Percentiles rank a stretch among this genome's conserved stretches.
phyloP scores from a whole-genome alignment of 1,140 invertebrate species.

The Oryzaephilus surinamensis region DNA sequence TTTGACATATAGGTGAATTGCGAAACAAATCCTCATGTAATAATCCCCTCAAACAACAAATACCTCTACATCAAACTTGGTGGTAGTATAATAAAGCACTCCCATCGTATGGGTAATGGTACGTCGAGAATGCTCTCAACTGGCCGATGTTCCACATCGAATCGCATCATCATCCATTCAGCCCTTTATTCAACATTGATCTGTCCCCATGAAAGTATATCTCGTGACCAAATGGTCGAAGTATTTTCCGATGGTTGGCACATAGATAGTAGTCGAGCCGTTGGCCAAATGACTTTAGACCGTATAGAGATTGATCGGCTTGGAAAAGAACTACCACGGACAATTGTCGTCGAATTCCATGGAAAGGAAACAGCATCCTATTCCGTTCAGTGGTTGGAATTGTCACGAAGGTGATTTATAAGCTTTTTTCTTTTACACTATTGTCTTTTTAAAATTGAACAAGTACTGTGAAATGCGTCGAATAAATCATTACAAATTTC shows the following conservation, averaged over 20 bases:
- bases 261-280: conserved; percentile 15
- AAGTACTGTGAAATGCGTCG: too few relatives aligned
- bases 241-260: conserved; percentile 76
- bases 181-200: conserved; percentile 56
- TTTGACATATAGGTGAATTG: conserved; percentile 53
- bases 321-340: conserved; percentile 49
- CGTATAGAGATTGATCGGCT: conserved; percentile 46
- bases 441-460: too few relatives aligned
- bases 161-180: conserved; percentile 61
- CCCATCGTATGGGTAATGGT: conserved; percentile 39
- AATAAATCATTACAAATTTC: too few relatives aligned
- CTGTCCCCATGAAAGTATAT: conserved; percentile 52
- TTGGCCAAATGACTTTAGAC: conserved; percentile 37
- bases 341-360: conserved; percentile 66
- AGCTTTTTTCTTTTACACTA: not conserved
- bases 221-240: conserved; percentile 53
- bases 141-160: conserved; percentile 53
- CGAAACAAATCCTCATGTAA: conserved; percentile 65
- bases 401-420: conserved; percentile 49
- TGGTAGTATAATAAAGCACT: conserved; percentile 48
- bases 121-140: conserved; percentile 18
- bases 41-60: conserved; percentile 55
- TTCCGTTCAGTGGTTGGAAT: conserved; percentile 71
- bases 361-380: conserved; percentile 62
- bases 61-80: conserved; percentile 61